Conservation (phyloP, 2,113 vertebrate genomes). For the Pagrus major region DNA sequence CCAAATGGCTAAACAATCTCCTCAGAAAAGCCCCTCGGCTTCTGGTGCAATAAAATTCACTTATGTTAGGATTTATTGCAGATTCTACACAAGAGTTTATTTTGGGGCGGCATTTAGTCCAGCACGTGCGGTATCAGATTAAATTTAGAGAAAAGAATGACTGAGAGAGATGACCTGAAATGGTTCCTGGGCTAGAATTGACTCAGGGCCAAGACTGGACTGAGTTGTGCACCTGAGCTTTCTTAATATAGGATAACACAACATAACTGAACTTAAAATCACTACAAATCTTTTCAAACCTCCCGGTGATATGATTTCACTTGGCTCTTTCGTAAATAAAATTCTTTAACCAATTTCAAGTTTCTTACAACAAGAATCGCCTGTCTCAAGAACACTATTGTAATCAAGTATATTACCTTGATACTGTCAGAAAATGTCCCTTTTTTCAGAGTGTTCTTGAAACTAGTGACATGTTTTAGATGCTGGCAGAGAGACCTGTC, state of each 20-base stretch:
- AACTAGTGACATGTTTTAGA: not conserved
- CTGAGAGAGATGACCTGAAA: not conserved
- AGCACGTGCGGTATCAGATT: not conserved
- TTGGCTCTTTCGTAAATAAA: not conserved
- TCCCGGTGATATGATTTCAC: not conserved
- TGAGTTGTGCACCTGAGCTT: not conserved
- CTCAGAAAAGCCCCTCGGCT: conserved; percentile 11
- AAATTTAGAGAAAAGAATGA: not conserved
- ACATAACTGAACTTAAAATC: not conserved
- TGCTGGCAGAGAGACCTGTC: not conserved
- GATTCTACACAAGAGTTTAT: not conserved
- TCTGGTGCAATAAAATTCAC: not conserved
- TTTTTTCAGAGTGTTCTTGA: not conserved
- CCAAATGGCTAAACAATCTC: conserved; percentile 43
- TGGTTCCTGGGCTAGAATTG: not conserved
- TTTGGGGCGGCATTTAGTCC: not conserved
- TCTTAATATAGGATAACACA: not conserved
- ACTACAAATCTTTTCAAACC: not conserved
- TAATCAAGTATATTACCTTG: not conserved
- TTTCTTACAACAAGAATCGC: not conserved
- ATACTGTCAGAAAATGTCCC: not conserved
- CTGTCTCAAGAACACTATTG: not conserved
- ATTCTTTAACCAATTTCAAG: not conserved
- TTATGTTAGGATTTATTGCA: not conserved
- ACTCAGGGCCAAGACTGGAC: not conserved